Percentiles rank a stretch among this genome's conserved stretches.
Conservation (phyloP, 2,797 vertebrate species). For the Pangasius mekongensis region DNA sequence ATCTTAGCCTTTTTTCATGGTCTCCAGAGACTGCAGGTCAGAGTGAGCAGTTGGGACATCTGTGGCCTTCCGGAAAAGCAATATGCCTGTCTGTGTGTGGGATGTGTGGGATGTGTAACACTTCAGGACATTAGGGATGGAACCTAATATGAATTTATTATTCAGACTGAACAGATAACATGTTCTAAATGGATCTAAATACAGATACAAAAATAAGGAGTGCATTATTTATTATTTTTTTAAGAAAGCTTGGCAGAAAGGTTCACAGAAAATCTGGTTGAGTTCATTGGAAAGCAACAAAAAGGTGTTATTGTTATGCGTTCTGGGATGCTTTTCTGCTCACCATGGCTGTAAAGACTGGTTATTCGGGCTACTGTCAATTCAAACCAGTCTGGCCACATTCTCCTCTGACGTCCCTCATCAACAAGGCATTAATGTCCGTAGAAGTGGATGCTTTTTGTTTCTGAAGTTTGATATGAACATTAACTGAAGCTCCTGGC, state of each 20-base stretch:
- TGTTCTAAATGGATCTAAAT: neutral
- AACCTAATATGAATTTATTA: neutral
- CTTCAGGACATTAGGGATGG: neutral
- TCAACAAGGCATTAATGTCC: neutral
- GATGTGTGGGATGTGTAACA: neutral
- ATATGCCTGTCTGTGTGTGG: neutral
- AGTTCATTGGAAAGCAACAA: neutral
- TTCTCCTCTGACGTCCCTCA: neutral
- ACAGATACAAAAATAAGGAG: neutral
- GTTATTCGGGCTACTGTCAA: too few species aligned
- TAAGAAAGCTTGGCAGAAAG: neutral
- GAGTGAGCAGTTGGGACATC: conserved; percentile 20
- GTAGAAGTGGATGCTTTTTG: neutral
- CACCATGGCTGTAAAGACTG: neutral
- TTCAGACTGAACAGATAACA: neutral
- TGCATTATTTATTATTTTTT: neutral
- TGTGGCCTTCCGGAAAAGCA: conserved; percentile 34
- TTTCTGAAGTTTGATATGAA: neutral
- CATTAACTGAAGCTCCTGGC: neutral
- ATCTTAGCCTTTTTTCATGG: conserved; percentile 18
- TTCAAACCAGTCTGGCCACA: neutral
- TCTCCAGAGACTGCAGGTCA: conserved; percentile 31
- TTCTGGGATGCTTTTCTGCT: neutral
- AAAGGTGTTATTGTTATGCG: neutral
- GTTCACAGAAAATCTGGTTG: neutral